Percentiles rank a stretch among this genome's conserved stretches.
Evolutionary conservation across 1,140 invertebrate genomes (phyloP).

Genomic region (Drosophila lini): DNA sequence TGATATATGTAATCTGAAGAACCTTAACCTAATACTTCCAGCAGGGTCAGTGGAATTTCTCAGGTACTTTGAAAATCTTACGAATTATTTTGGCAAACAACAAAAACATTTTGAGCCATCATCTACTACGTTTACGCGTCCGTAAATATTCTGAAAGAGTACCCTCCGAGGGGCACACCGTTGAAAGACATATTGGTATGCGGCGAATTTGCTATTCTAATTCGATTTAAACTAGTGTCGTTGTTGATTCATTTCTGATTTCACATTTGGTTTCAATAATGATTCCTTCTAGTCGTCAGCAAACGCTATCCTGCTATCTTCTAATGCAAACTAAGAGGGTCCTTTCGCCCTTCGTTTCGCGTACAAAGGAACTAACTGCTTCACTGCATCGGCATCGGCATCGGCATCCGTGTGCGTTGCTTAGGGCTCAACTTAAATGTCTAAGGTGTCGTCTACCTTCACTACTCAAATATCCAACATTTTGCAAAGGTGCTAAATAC

Average conservation of each 20-base stretch:
- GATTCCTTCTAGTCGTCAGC: slow-evolving; percentile 46
- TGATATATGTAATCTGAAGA: slow-evolving; percentile 38
- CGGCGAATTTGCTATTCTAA: slow-evolving; percentile 64
- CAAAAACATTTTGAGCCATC: slow-evolving; percentile 54
- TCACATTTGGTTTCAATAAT: slow-evolving; percentile 57
- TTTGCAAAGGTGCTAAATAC: slow-evolving; percentile 25
- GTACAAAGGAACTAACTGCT: slow-evolving; percentile 43
- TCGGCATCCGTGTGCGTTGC: slow-evolving; percentile 35
- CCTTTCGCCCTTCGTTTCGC: slow-evolving; percentile 2
- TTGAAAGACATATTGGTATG: slow-evolving; percentile 66
- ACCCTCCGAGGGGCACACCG: slow-evolving; percentile 35
- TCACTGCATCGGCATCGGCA: slow-evolving; percentile 20
- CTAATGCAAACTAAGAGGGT: slow-evolving; percentile 37
- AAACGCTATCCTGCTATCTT: slow-evolving; percentile 43
- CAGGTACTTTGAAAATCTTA: slow-evolving; percentile 83
- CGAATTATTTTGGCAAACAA: slow-evolving; percentile 78
- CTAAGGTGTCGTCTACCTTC: slow-evolving; percentile 19
- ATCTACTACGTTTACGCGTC: slow-evolving; percentile 33
- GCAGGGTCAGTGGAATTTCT: slow-evolving; percentile 68
- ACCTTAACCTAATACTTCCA: slow-evolving; percentile 76
- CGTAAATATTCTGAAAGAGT: slow-evolving; percentile 35
- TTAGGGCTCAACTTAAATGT: slow-evolving; percentile 32
- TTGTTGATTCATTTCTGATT: slow-evolving; percentile 75
- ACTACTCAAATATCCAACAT: slow-evolving; percentile 34
- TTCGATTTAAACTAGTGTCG: slow-evolving; percentile 79